phyloP scores from a whole-genome alignment of 2,888 invertebrate genomes.

The Acrocyrtus sp. region DNA sequence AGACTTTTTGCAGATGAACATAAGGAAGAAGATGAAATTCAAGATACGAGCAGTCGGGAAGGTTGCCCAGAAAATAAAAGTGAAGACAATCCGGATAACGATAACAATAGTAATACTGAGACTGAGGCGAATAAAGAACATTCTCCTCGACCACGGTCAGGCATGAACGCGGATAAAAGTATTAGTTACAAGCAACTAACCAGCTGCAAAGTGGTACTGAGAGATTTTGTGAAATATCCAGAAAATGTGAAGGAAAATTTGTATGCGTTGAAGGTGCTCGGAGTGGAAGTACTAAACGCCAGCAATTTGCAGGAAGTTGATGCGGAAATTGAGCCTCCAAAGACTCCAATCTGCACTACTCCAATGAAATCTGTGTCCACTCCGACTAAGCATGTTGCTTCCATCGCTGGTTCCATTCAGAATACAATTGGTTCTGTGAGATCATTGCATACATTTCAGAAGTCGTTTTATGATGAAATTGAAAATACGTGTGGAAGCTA shows the following conservation, averaged over 20 bases:
- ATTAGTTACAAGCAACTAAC: constrained; percentile 14
- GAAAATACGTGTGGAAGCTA: constrained; percentile 17
- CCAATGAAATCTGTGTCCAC: constrained; percentile 33
- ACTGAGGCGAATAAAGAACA: neutral
- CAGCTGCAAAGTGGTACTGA: constrained; percentile 16
- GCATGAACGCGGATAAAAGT: neutral
- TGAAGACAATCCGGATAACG: neutral
- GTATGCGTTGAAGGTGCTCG: constrained; percentile 18
- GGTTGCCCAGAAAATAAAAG: neutral
- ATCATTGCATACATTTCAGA: constrained; percentile 6
- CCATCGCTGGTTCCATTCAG: constrained; percentile 11
- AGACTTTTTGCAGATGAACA: constrained; percentile 26
- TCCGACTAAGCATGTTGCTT: constrained; percentile 34
- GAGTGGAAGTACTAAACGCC: constrained; percentile 14
- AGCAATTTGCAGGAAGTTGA: neutral
- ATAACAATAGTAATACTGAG: neutral
- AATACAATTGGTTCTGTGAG: neutral
- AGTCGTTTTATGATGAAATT: neutral
- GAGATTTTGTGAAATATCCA: constrained; percentile 35
- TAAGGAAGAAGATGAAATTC: neutral
- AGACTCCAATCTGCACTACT: constrained; percentile 18
- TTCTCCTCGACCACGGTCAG: neutral
- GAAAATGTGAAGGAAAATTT: constrained; percentile 10
- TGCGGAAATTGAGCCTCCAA: neutral
- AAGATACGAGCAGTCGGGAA: no score